Base-by-base conservation (phyloP, 2,888 invertebrate genomes). In the Andricus curvator region DNA sequence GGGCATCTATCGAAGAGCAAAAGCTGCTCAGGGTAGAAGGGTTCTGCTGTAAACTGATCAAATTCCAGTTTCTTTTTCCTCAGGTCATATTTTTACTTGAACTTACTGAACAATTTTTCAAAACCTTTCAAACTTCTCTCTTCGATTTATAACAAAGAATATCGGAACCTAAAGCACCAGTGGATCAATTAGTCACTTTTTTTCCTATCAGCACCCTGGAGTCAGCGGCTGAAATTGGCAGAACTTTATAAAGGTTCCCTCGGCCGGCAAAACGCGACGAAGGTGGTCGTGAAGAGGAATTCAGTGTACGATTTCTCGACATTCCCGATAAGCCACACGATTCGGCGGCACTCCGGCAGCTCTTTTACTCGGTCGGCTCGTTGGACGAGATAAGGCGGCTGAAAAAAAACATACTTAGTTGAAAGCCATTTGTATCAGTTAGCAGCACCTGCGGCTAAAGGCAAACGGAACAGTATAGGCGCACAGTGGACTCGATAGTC, bases 341-440 rank as follows among this genome's bases (percentile, higher is more conserved):
- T 68, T 68, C 48, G 68, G 68, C 68, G 68, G 68, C 48, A 68
- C 68, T 68, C 81, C 81, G 81, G 81, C 81, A 79, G 78, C 81
- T 82, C 82, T 82, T 82, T 80, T 78, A 83, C 80, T 80, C 78
- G 82, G 79, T 64, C 44, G 56, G 80, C 74, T 82, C 82, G 77
- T 66, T 84, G 80, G 78, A 82, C 81, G 80, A 84, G 82, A 84
- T 84, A 84, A 84, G 82, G 78, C 65, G 66, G 51, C 64, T 60
- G 76, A 78, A 82, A 82, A 81, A 84, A 82, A 83, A 85, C 15
- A 48, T 44, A 68, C 68, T 68, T 48, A 82, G 80, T 84, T 82
- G 82, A 83, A 82, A 83, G 86, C 83, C 84, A 86, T 86, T 86
- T 84, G 86, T 85, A 86, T 86, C 85, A 84, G 84, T 85, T 85